A percentile compares a stretch with the other conserved stretches of the same genome.
phyloP scores from a whole-genome alignment of 2,888 invertebrate species.

The Sesia bembeciformis region DNA sequence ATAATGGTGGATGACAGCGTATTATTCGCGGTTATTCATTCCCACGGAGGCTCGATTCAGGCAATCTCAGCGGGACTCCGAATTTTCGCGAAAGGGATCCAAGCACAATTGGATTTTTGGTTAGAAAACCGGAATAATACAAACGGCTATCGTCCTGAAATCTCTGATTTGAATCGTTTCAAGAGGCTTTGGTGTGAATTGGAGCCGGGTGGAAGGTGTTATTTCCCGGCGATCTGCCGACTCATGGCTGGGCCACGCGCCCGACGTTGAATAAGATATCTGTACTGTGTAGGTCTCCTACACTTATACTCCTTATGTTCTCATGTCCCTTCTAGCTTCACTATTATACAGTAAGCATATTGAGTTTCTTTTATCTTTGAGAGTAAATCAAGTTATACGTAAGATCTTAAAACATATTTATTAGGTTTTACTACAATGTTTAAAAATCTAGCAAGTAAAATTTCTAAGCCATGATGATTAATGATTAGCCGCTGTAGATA shows the following conservation, averaged over 20 bases:
- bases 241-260: conserved; percentile 29
- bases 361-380: no score
- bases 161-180: conserved; percentile 72
- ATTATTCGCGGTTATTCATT: conserved; percentile 70
- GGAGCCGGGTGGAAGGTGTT: conserved; percentile 43
- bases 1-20: conserved; percentile 72
- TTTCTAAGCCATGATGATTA: no score
- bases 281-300: neutral
- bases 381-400: no score
- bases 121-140: conserved; percentile 73
- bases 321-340: no score
- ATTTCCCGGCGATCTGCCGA: conserved; percentile 36
- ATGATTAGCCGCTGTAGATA: no score
- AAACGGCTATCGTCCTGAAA: conserved; percentile 70
- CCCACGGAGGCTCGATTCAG: conserved; percentile 50
- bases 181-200: conserved; percentile 61
- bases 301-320: no score
- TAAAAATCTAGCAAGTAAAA: no score
- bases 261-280: conserved; percentile 21
- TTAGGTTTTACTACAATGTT: no score
- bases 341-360: no score
- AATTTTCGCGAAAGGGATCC: conserved; percentile 62
- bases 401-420: no score
- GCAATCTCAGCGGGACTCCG: conserved; percentile 68
- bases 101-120: conserved; percentile 72